Evolutionary conservation across 2,113 vertebrate species (phyloP).

Genomic region (Mixornis gularis): DNA sequence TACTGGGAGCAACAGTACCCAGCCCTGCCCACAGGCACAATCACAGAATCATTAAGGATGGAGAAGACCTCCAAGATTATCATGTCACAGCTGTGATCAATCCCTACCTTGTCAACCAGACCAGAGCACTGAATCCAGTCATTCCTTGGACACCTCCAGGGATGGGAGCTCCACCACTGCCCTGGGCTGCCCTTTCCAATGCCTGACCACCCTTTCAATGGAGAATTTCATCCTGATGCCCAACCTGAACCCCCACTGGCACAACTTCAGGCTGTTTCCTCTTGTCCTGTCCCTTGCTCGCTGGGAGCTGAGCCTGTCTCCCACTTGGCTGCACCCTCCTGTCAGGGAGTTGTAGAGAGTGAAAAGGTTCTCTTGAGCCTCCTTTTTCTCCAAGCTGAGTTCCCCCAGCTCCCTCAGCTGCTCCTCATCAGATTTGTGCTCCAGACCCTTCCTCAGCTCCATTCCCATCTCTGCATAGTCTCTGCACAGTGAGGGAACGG

Average conservation of each 20-base stretch:
- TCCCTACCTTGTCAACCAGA: not conserved
- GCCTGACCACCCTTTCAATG: not conserved
- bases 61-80: not conserved
- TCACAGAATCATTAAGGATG: not conserved
- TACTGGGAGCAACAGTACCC: not conserved
- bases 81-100: rapidly evolving
- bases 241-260: not conserved
- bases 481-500: rapidly evolving
- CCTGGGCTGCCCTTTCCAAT: not conserved
- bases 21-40: not conserved
- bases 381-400: not conserved
- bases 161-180: not conserved
- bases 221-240: not conserved
- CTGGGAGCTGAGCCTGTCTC: not conserved
- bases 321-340: not conserved
- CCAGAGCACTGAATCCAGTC: not conserved
- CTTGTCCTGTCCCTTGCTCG: not conserved
- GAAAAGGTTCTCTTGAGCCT: not conserved
- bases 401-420: not conserved
- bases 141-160: not conserved
- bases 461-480: not conserved
- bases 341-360: rapidly evolving
- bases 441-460: not conserved
- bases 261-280: not conserved
- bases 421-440: not conserved